Evolutionary conservation across 2,797 vertebrate genomes (phyloP), one percentile per base, ranked within the genome.

Genomic region (Phoebastria nigripes): DNA sequence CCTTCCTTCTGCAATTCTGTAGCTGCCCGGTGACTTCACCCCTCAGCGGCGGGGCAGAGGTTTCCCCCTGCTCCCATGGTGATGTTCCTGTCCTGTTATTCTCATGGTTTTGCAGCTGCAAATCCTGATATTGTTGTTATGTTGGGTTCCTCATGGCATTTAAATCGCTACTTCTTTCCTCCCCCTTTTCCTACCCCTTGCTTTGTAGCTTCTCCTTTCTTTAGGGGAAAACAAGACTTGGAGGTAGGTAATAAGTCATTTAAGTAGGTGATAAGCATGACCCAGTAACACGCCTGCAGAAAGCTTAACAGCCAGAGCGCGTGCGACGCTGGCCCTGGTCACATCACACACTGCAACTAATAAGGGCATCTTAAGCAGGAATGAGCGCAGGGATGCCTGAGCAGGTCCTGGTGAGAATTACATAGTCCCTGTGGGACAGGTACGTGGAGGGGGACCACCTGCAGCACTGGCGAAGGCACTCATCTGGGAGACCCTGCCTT

Each of bases 301-400:
- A 62, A 62, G 20, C 31, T 29, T 13, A 33, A 21, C 5, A 47
- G 42, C 47, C 41, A 31, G 12, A 37, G 31, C 16, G 39, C 16
- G 41, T 9, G 42, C 0, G 4, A 31, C 44, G 17, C 21, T 3
- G 0, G 0, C 19, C 56, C 39, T 8, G 41, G n/a, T 25, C 62
- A 24, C 66, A 42, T 31, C 79, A 16, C 35, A 12, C 5, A 1
- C 42, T 5, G 46, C 35, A 8, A 6, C 35, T 33, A 17, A 2
- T 3, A 12, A 16, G 59, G 24, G 5, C 42, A 16, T 5, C 55
- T 39, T 2, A 6, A 24, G 58, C 20, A 20, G 65, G 39, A 55
- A 14, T 1, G 22, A 37, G 87, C 35, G 17, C 3, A 13, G n/a
- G 31, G 31, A 12, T 2, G 12, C 8, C 37, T 4, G 12, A 31